Percentiles rank a stretch among this genome's conserved stretches.
Evolutionary conservation across 2,113 vertebrate genomes (phyloP).

Genomic region (Propithecus coquereli): DNA sequence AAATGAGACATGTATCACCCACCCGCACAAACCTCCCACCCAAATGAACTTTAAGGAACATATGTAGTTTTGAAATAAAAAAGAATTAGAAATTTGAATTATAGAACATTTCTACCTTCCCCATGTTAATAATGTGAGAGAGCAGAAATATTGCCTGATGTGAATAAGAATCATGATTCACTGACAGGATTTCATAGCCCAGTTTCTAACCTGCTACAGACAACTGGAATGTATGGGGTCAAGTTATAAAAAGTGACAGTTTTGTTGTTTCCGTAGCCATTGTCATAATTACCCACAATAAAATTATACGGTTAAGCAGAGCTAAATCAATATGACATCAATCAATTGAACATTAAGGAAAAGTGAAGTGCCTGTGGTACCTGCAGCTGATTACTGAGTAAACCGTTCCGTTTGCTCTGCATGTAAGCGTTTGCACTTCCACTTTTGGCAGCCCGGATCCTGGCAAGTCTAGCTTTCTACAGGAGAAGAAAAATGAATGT

Average conservation of each 20-base stretch:
- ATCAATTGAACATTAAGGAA: background rate
- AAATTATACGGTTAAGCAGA: background rate
- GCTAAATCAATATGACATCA: background rate
- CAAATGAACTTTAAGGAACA: background rate
- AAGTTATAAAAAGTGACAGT: background rate
- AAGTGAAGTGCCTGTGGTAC: constrained; percentile 78
- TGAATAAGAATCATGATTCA: background rate
- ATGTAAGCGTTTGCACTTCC: constrained; percentile 96
- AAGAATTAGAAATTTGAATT: background rate
- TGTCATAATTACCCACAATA: constrained; percentile 62
- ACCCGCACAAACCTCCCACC: accelerated
- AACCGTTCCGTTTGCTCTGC: constrained; percentile 98
- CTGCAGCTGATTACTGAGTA: constrained; percentile 92
- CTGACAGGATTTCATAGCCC: constrained; percentile 16
- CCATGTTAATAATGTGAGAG: background rate
- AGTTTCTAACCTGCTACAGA: constrained; percentile 39
- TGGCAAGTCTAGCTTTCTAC: constrained; percentile 97
- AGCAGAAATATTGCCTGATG: background rate
- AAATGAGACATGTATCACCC: background rate
- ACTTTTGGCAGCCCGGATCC: constrained; percentile 95
- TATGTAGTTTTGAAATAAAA: background rate
- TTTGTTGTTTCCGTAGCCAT: constrained; percentile 64
- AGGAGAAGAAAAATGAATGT: constrained; percentile 71
- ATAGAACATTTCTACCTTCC: background rate
- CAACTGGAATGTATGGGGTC: background rate